Percentiles rank a stretch among this genome's conserved stretches.
Evolutionary conservation across 2,888 invertebrate genomes (phyloP).

Genomic region (Coleophora deauratella): DNA sequence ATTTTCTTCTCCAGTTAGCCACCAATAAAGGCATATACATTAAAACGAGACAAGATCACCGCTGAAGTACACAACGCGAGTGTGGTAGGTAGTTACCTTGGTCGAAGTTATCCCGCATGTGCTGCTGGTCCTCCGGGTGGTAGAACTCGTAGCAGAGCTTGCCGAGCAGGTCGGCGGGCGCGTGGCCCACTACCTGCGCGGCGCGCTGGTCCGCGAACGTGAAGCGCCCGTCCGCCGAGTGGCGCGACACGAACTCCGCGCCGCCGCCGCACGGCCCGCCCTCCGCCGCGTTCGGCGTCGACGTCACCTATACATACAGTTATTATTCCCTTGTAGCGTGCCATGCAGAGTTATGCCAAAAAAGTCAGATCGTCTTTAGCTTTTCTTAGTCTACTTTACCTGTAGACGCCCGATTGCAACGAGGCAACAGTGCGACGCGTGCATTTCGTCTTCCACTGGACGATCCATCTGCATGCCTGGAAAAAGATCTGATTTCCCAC

Average conservation of each 20-base stretch:
- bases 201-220: slow-evolving; percentile 99
- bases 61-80: too few species aligned
- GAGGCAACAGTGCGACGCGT: slow-evolving; percentile 93
- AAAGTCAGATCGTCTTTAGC: too few species aligned
- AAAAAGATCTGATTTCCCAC: slow-evolving; percentile 80
- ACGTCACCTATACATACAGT: slow-evolving; percentile 86
- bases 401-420: slow-evolving; percentile 98
- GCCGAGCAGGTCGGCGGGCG: slow-evolving; percentile 94
- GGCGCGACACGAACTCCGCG: slow-evolving; percentile 96
- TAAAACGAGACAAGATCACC: too few species aligned
- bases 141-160: slow-evolving; percentile 98
- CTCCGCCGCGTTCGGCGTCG: slow-evolving; percentile 94
- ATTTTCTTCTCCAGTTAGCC: too few species aligned
- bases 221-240: slow-evolving; percentile 97
- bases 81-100: slow-evolving; percentile 81
- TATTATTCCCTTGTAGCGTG: too few species aligned
- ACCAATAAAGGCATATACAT: too few species aligned
- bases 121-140: slow-evolving; percentile 96
- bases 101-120: slow-evolving; percentile 98
- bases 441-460: slow-evolving; percentile 83
- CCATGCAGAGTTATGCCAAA: too few species aligned
- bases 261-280: slow-evolving; percentile 86
- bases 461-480: slow-evolving; percentile 91
- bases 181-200: slow-evolving; percentile 91
- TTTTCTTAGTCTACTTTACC: too few species aligned